Base-by-base conservation (phyloP, 2,113 vertebrate genomes). In the Manacus vitellinus region DNA sequence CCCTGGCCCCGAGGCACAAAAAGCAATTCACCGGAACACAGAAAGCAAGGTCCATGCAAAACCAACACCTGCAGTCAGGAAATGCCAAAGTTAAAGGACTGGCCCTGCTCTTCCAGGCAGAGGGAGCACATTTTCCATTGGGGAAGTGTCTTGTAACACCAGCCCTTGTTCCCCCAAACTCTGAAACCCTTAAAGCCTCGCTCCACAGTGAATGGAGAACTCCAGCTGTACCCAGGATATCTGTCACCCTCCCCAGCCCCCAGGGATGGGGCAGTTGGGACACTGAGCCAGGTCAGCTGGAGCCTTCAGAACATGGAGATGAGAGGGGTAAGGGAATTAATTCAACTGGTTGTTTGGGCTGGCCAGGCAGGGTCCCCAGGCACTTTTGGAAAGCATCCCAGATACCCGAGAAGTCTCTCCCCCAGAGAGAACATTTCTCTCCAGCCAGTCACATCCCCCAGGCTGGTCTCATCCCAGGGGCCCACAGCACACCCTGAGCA, bases 41-140 rank as follows among this genome's bases (percentile, higher is more conserved):
- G 67, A 65, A 92, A 87, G 94, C 94, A 3, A 92, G 25, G 25
- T 85, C 72, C 95, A 89, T 92, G 83, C 89, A 93, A 63, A 70
- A 37, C 70, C 56, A 1, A 49, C 10, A 24, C 25, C 56, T 20
- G 30, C 28, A 9, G 83, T 91, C 85, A 95, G 80, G 95, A 97
- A 96, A 97, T 96, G 96, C 94, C 96, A 96, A 95, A 94, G 95
- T 94, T 96, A 96, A 96, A 93, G 39, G 44, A 47, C 28, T 0
- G 14, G 27, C 52, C 67, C 86, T 2, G 8, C 39, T 43, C 55
- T 39, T 30, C 68, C 44, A 47, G 35, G 0, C 1, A 3, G 31
- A 58, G 51, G 79, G 9, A 77, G 62, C 55, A 21, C 13, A 27
- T 47, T 76, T 23, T 1, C 2, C 23, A 28, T 1, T 6, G 59